Evolutionary conservation across 2,888 invertebrate species (phyloP).

Genomic region (Oligia fasciuncula): DNA sequence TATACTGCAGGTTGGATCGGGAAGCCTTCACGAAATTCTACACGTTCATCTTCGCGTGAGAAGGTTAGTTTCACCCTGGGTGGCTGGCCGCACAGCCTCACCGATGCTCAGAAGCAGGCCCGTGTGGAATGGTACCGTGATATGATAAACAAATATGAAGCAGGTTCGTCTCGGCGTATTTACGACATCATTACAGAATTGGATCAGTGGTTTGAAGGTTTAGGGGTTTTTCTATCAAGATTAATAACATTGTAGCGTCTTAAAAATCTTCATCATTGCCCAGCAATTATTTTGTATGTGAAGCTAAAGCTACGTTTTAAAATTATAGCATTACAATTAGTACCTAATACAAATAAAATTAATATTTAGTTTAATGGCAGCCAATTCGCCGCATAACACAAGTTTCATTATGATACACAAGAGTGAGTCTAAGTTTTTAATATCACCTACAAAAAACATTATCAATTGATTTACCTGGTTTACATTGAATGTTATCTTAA

Average conservation of each 20-base stretch:
- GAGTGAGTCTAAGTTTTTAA: conserved; percentile 20
- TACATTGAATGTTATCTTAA: conserved; percentile 72
- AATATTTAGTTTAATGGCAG: conserved; percentile 23
- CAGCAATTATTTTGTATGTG: not conserved
- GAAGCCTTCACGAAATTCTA: no score
- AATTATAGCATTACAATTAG: not conserved
- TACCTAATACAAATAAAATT: not conserved
- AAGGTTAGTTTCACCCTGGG: no score
- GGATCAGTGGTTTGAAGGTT: not conserved
- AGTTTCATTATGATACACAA: conserved; percentile 20
- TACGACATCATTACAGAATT: no score
- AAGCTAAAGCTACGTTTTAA: not conserved
- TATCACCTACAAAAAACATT: conserved; percentile 50
- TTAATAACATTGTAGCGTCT: not conserved
- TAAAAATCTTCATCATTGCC: not conserved
- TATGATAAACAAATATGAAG: no score
- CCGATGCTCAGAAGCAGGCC: no score
- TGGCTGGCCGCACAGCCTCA: no score
- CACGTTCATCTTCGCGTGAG: no score
- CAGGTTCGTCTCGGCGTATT: no score
- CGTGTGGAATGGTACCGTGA: no score
- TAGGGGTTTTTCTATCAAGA: not conserved
- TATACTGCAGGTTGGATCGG: no score
- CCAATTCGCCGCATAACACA: conserved; percentile 21
- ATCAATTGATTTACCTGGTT: conserved; percentile 63